Conservation (phyloP, 1,140 invertebrate species). For the Camponotus vicinus region DNA sequence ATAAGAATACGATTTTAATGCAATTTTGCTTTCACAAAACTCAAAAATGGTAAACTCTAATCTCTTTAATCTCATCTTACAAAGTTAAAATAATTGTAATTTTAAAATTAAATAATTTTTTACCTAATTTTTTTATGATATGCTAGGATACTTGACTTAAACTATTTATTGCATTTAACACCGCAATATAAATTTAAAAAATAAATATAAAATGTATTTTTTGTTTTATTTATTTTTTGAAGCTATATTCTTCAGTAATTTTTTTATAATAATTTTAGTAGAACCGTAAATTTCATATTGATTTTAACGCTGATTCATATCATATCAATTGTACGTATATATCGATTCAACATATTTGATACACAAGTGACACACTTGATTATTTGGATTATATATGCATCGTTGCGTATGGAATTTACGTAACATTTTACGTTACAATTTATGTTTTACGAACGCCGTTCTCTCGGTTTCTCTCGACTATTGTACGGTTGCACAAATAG, state of each 20-base stretch:
- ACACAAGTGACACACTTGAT: background rate
- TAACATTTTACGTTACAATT: conserved; percentile 8
- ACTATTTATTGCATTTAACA: too few relatives aligned
- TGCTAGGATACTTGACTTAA: background rate
- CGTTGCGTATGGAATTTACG: conserved; percentile 15
- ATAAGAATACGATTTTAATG: background rate
- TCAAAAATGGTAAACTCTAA: background rate
- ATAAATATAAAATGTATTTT: too few relatives aligned
- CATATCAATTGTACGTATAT: too few relatives aligned
- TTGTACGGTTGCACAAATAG: background rate
- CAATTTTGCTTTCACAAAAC: background rate
- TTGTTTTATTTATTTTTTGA: too few relatives aligned
- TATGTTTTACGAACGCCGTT: background rate
- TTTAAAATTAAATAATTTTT: background rate
- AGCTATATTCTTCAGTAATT: too few relatives aligned
- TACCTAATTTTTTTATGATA: background rate
- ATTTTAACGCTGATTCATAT: too few relatives aligned
- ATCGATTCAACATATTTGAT: too few relatives aligned
- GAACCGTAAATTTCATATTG: too few relatives aligned
- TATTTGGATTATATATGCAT: background rate
- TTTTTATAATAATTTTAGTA: too few relatives aligned
- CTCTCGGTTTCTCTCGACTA: background rate
- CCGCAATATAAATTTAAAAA: too few relatives aligned
- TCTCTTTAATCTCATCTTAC: background rate
- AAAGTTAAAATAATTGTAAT: background rate